These are phyloP conservation scores for Pomatostomus ruficeps DNA, from an alignment of 2,113 vertebrate species.

Conservation along the genomic window DNA sequence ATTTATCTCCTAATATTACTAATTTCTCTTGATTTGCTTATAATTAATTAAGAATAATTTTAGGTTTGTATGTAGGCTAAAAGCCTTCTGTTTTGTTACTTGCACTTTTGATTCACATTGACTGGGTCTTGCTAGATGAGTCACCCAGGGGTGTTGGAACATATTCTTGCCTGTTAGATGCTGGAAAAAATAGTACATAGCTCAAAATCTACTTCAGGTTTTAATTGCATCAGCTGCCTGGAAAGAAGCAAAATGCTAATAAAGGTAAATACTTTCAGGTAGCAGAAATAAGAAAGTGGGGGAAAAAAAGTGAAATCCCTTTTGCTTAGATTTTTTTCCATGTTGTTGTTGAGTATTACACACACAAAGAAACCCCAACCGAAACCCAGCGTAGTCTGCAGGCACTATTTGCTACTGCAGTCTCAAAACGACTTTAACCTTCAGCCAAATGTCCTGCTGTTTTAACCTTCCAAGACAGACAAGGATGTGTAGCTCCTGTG, in stretches of 20 bases:
- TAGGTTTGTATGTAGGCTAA: neutral
- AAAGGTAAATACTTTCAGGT: constrained; percentile 12
- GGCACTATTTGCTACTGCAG: neutral
- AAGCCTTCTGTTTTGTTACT: neutral
- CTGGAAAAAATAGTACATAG: neutral
- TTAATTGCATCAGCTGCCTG: neutral
- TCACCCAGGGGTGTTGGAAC: neutral
- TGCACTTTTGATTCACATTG: neutral
- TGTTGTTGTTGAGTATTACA: neutral
- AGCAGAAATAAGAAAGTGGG: neutral
- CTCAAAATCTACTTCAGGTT: neutral
- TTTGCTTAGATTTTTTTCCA: neutral
- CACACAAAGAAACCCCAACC: rapidly evolving
- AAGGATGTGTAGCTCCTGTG: neutral
- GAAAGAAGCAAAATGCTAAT: neutral
- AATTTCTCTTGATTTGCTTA: neutral
- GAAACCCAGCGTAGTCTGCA: neutral
- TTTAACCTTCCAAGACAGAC: neutral
- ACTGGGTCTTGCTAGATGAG: neutral
- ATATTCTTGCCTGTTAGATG: neutral
- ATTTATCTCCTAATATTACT: neutral
- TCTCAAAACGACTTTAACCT: neutral
- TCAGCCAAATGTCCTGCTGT: neutral
- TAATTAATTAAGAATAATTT: neutral
- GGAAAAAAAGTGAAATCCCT: neutral